Evolutionary conservation across 2,888 invertebrate species (phyloP), one percentile per base, ranked within the genome.

Genomic region (Apotomis turbidana): DNA sequence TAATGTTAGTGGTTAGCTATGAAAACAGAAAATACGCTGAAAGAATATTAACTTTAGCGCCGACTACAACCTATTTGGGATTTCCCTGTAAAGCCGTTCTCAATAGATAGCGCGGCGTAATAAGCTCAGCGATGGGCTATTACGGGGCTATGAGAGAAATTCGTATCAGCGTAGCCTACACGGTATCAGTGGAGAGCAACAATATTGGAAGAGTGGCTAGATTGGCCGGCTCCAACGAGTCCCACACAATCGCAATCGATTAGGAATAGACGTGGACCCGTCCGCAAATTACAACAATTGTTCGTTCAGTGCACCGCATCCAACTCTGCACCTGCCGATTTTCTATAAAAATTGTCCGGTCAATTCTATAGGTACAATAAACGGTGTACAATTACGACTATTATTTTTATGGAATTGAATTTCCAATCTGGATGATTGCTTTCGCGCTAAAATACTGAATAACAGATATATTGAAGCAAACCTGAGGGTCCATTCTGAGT

Each of bases 111-210:
- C 87, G 90, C 83, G 87, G 83, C 83, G 89, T 92, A 93, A 93
- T 93, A 93, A 92, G 92, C 93, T 90, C 89, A 84, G 83, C 87
- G 89, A 90, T 89, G 89, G 91, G 87, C 92, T 92, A 93, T 93
- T 93, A 93, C 86, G 83, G 79, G 79, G 81, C 82, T 87, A 80
- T 83, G 85, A 79, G 87, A 87, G 87, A 91, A 88, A 90, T 90
- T 90, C 90, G 87, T 88, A 88, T 87, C 86, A 84, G 79, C 78
- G 79, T 77, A 83, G 83, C 84, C 85, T 87, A 76, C 78, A 80
- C 66, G 84, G 71, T 87, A 89, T 88, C 85, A 82, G 83, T 80
- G 68, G 83, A 81, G 83, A 83, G 81, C 85, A 83, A 88, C 88
- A 90, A 90, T 89, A 89, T 88, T 89, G 82, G 84, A 81, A 81